phyloP scores from a whole-genome alignment of 2,888 invertebrate species.

The Agrotis ipsilon region DNA sequence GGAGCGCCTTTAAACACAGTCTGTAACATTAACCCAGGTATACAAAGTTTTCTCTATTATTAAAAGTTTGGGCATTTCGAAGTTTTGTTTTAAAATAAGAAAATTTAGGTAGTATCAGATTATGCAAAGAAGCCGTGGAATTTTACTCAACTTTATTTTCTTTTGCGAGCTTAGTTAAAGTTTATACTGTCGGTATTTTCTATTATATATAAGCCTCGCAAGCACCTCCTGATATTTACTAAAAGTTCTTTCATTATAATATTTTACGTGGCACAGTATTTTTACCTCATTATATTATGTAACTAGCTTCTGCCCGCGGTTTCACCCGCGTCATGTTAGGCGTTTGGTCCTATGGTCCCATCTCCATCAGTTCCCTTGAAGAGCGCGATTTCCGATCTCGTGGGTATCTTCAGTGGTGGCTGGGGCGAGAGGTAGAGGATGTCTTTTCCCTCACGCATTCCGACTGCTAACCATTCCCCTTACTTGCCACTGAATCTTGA shows the following conservation, averaged over 20 bases:
- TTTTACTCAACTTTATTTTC: constrained; percentile 25
- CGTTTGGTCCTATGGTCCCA: too few species aligned
- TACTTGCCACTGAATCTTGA: too few species aligned
- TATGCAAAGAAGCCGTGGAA: constrained; percentile 19
- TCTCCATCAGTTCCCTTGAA: too few species aligned
- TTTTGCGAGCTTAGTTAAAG: constrained; percentile 21
- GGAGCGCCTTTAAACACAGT: not conserved
- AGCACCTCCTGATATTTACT: constrained; percentile 8
- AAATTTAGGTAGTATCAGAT: constrained; percentile 34
- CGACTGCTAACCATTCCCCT: too few species aligned
- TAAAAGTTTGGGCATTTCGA: constrained; percentile 22
- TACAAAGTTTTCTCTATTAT: constrained; percentile 21
- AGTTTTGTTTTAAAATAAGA: constrained; percentile 30
- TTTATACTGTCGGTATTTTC: constrained; percentile 10
- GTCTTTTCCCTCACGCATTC: too few species aligned
- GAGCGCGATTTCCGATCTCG: too few species aligned
- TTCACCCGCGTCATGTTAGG: too few species aligned
- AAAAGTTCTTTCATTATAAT: not conserved
- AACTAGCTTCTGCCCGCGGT: too few species aligned
- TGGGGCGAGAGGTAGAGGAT: too few species aligned
- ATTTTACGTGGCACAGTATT: constrained; percentile 6
- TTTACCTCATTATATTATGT: not conserved
- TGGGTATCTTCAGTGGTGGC: too few species aligned
- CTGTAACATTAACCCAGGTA: constrained; percentile 2
- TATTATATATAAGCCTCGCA: not conserved